Percentiles rank a stretch among this genome's conserved stretches.
Conservation (phyloP, 92 coral and sea anemone genomes). For the Plumapathes pennacea region DNA sequence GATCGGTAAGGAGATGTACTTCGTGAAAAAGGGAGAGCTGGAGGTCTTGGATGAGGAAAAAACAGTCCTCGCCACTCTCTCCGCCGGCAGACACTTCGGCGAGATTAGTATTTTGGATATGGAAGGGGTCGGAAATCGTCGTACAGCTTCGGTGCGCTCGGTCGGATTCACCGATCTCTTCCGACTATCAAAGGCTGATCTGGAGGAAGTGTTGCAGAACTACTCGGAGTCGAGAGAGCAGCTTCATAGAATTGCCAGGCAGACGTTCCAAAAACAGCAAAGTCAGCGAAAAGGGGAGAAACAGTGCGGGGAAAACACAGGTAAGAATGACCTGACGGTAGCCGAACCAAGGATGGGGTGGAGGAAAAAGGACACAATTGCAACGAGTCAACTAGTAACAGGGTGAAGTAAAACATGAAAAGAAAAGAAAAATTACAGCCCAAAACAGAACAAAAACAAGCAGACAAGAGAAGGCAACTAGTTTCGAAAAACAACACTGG, state of each 20-base stretch:
- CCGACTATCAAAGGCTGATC: slow-evolving; percentile 82
- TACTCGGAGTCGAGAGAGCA: slow-evolving; percentile 81
- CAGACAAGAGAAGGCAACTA: too few relatives aligned
- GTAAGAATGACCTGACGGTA: too few relatives aligned
- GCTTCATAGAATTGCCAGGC: slow-evolving; percentile 81
- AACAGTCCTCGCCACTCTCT: slow-evolving; percentile 67
- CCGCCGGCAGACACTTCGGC: slow-evolving; percentile 92
- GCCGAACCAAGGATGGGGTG: too few relatives aligned
- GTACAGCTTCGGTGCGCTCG: slow-evolving; percentile 96
- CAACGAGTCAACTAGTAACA: too few relatives aligned
- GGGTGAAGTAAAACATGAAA: too few relatives aligned
- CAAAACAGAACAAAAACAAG: too few relatives aligned
- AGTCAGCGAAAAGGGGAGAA: too few relatives aligned
- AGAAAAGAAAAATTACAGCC: too few relatives aligned
- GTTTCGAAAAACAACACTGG: too few relatives aligned
- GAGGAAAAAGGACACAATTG: too few relatives aligned
- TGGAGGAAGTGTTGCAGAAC: slow-evolving; percentile 78
- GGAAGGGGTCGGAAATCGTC: slow-evolving; percentile 89
- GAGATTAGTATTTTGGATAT: slow-evolving; percentile 92
- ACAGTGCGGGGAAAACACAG: too few relatives aligned
- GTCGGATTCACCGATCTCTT: slow-evolving; percentile 95
- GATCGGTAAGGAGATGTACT: slow-evolving; percentile 94
- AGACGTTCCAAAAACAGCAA: slow-evolving; percentile 74
- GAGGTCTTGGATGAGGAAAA: slow-evolving; percentile 77
- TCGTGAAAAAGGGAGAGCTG: slow-evolving; percentile 85